Evolutionary conservation across 2,113 vertebrate genomes (phyloP), one percentile per base, ranked within the genome.

Genomic region (Perognathus longimembris): DNA sequence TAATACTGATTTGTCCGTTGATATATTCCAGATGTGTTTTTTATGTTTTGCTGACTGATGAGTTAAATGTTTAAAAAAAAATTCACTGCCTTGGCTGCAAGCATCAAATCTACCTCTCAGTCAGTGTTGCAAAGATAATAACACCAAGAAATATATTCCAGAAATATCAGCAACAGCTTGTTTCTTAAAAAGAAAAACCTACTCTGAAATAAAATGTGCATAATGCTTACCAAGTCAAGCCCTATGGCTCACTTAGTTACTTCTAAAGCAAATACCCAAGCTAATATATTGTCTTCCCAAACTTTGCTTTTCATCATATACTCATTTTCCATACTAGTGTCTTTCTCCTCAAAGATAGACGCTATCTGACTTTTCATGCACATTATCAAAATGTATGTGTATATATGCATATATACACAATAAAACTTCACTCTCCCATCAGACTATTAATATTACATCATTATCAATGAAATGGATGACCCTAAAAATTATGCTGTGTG

Each of bases 21-120:
- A 93, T 96, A 87, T 5, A 28, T 61, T 94, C 85, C 88, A 97
- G 94, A 95, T 96, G 94, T 67, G 40, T 59, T 54, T 95, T 92
- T 81, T 36, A 61, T 92, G 42, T 93, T 90, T 96, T 95, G 74
- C 87, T 88, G 92, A 86, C 50, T 71, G 73, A 80, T 78, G 76
- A 89, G 63, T 92, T 85, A 88, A 95, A 38, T 90, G 50, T 92
- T 91, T 95, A 96, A 54, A 36, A 90, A 95, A 89, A 69, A 96
- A 45, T 18, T 45, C 45, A 77, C 63, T 94, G 54, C 67, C 42
- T 59, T 80, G 90, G 45, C 82, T 93, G 38, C 57, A 83, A 38
- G 76, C 89, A 79, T 76, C 76, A 79, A 80, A 63, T 32, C n/a
- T 66, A 86, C 42, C 61, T 92, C 88, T 89, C 50, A 86, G 66